Conservation (phyloP, 1,140 invertebrate genomes). For the Drosophila novamexicana region DNA sequence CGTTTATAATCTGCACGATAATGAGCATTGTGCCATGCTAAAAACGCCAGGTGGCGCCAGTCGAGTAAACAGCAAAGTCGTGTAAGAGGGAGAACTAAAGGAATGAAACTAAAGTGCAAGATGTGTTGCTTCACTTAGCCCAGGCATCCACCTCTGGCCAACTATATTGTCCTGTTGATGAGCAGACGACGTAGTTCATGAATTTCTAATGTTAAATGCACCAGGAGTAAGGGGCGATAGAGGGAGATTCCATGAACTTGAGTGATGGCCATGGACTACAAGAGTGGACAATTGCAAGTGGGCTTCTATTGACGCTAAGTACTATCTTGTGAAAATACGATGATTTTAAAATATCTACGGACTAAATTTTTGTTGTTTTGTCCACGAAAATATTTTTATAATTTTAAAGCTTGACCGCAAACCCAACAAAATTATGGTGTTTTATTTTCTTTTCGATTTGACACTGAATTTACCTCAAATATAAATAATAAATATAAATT, state of each 20-base stretch:
- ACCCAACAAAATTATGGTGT: too few species aligned
- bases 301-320: constrained; percentile 1
- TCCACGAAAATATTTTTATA: too few species aligned
- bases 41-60: constrained; percentile 26
- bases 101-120: constrained; percentile 25
- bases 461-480: too few species aligned
- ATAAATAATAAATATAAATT: too few species aligned
- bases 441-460: too few species aligned
- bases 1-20: constrained; percentile 29
- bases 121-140: constrained; percentile 11
- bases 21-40: constrained; percentile 21
- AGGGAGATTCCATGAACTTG: not conserved
- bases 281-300: too few species aligned
- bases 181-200: constrained; percentile 44
- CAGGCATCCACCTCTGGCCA: not conserved
- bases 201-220: constrained; percentile 47
- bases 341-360: not conserved
- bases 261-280: constrained; percentile 1
- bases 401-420: too few species aligned
- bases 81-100: not conserved
- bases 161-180: constrained; percentile 40
- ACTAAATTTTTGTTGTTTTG: not conserved
- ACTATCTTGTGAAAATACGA: not conserved
- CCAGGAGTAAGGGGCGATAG: not conserved
- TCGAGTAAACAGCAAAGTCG: constrained; percentile 15